phyloP scores from a whole-genome alignment of 2,888 invertebrate genomes.

The Morinoia aosen region DNA sequence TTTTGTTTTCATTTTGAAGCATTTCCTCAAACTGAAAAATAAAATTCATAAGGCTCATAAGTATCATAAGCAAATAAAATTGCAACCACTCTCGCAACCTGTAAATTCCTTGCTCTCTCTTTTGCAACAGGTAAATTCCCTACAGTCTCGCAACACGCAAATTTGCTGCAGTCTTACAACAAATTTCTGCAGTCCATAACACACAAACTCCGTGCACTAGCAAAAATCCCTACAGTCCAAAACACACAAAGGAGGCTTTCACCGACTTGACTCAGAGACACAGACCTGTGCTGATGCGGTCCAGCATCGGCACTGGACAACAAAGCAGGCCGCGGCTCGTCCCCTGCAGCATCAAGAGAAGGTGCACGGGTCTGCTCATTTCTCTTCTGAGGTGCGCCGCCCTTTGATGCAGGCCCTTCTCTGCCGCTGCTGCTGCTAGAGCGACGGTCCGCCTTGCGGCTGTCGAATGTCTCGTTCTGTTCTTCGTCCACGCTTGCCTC shows the following conservation, averaged over 20 bases:
- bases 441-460: conserved; percentile 27
- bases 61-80: too few relatives aligned
- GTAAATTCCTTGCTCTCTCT: too few relatives aligned
- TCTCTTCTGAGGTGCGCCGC: conserved; percentile 56
- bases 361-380: conserved; percentile 49
- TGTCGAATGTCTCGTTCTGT: background rate
- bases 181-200: too few relatives aligned
- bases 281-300: background rate
- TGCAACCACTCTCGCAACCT: too few relatives aligned
- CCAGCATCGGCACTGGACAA: background rate
- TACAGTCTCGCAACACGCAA: too few relatives aligned
- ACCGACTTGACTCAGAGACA: background rate
- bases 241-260: background rate
- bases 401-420: conserved; percentile 45
- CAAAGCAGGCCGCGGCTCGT: background rate
- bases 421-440: conserved; percentile 18
- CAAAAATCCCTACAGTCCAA: too few relatives aligned
- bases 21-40: too few relatives aligned
- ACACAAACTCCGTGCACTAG: too few relatives aligned
- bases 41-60: too few relatives aligned
- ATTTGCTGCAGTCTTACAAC: too few relatives aligned
- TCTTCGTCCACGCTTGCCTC: conserved; percentile 75
- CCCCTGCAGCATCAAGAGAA: background rate
- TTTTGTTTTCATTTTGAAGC: too few relatives aligned
- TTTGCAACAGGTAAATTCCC: too few relatives aligned